Evolutionary conservation across 2,113 vertebrate species (phyloP).

Genomic region (Clinocottus analis): DNA sequence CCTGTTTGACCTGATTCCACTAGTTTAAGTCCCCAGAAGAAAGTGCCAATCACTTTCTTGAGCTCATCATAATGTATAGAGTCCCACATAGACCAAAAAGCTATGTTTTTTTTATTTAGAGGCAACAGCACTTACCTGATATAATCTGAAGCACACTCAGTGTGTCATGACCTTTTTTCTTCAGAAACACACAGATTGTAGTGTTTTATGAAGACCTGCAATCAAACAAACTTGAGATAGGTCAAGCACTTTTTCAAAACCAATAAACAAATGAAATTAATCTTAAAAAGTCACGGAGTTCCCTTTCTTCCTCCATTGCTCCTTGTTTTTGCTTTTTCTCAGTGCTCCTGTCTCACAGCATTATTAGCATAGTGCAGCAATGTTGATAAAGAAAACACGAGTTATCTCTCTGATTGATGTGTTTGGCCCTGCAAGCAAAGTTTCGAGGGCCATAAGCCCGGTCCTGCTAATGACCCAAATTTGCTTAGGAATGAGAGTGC

Average conservation of each 20-base stretch:
- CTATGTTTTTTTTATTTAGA: neutral
- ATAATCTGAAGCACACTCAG: neutral
- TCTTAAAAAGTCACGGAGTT: neutral
- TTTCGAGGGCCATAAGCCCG: neutral
- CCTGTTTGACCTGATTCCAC: too few species aligned
- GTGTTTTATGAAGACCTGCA: neutral
- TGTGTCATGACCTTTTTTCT: neutral
- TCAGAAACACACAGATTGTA: neutral
- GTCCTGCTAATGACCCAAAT: constrained; percentile 42
- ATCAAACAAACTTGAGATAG: neutral
- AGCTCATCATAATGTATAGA: neutral
- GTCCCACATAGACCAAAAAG: neutral
- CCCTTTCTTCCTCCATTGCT: neutral
- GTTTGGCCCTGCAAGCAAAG: constrained; percentile 26
- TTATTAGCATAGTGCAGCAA: constrained; percentile 16
- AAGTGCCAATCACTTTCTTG: neutral
- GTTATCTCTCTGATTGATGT: constrained; percentile 28
- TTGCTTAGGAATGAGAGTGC: constrained; percentile 39
- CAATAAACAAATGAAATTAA: neutral
- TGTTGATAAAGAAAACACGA: constrained; percentile 47
- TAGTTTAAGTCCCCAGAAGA: neutral
- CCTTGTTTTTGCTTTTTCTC: constrained; percentile 18
- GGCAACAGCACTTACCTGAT: neutral
- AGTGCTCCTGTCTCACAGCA: neutral
- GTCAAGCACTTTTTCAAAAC: neutral